A percentile compares a stretch with the other conserved stretches of the same genome.
Evolutionary conservation across 2,113 vertebrate species (phyloP).

Genomic region (Penelope pileata): DNA sequence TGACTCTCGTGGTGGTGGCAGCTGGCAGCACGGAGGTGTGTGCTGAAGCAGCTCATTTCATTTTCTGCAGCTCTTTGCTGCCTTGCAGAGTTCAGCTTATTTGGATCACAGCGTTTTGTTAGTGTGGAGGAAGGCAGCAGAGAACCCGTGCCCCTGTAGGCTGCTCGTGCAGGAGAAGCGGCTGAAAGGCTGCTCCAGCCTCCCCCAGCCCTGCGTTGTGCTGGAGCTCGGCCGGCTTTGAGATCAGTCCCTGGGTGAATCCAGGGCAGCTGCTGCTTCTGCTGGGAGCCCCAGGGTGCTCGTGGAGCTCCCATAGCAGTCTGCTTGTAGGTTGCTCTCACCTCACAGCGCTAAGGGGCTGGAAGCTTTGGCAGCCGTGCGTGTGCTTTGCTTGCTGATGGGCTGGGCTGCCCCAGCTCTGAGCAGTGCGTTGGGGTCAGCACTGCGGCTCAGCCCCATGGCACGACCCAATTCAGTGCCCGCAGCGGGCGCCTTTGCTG

Average conservation of each 20-base stretch:
- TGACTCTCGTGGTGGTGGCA: background rate
- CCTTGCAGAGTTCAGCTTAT: background rate
- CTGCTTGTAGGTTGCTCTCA: background rate
- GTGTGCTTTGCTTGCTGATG: background rate
- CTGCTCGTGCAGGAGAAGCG: accelerated
- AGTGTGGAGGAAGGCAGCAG: background rate
- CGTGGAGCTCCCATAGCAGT: background rate
- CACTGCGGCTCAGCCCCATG: accelerated
- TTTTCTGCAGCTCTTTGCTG: background rate
- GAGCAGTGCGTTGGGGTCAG: background rate
- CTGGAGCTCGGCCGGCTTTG: background rate
- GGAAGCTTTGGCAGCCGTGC: background rate
- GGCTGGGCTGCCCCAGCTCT: background rate
- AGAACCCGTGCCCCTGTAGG: accelerated
- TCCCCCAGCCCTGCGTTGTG: accelerated
- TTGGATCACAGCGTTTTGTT: background rate
- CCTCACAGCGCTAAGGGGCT: background rate
- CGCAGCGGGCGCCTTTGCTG: background rate
- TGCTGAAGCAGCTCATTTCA: background rate
- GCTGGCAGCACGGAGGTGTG: background rate
- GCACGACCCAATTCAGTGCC: accelerated
- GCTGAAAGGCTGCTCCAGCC: background rate
- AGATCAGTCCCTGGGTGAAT: background rate
- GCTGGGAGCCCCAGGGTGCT: background rate
- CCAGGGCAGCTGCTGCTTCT: background rate